phyloP scores from a whole-genome alignment of 92 coral and sea anemone species.

The Porites evermanni region DNA sequence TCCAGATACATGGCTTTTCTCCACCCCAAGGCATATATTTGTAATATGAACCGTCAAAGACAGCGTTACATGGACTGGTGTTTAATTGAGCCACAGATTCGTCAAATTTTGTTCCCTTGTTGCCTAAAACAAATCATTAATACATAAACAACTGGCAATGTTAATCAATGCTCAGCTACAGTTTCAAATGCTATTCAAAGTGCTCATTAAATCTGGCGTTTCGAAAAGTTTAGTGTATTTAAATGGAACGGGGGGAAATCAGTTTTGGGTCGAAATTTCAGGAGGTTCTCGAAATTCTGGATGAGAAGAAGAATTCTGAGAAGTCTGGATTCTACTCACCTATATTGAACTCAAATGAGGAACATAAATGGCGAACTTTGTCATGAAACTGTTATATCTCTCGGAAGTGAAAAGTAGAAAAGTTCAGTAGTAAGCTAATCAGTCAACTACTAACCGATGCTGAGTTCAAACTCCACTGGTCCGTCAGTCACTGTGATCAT shows the following conservation, averaged over 20 bases:
- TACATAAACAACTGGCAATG: no score
- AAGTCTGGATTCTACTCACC: no score
- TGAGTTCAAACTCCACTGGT: constrained; percentile 89
- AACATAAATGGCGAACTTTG: no score
- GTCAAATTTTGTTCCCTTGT: constrained; percentile 83
- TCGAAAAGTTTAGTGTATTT: neutral
- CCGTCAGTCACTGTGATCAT: constrained; percentile 73
- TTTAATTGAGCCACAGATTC: constrained; percentile 85
- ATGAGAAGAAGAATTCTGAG: no score
- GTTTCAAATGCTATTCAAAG: neutral
- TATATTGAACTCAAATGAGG: no score
- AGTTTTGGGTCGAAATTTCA: no score
- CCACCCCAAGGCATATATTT: constrained; percentile 87
- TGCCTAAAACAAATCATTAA: constrained; percentile 53
- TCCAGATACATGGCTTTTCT: constrained; percentile 85
- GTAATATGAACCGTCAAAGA: constrained; percentile 78
- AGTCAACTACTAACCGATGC: constrained; percentile 75
- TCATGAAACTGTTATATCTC: no score
- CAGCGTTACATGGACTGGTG: constrained; percentile 90
- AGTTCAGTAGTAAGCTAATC: neutral
- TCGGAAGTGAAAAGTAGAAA: no score
- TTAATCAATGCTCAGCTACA: neutral
- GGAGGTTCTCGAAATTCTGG: no score
- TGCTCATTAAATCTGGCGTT: neutral
- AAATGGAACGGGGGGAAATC: no score